Evolutionary conservation across 2,113 vertebrate genomes (phyloP), one percentile per base, ranked within the genome.

Genomic region (Rostratula benghalensis): DNA sequence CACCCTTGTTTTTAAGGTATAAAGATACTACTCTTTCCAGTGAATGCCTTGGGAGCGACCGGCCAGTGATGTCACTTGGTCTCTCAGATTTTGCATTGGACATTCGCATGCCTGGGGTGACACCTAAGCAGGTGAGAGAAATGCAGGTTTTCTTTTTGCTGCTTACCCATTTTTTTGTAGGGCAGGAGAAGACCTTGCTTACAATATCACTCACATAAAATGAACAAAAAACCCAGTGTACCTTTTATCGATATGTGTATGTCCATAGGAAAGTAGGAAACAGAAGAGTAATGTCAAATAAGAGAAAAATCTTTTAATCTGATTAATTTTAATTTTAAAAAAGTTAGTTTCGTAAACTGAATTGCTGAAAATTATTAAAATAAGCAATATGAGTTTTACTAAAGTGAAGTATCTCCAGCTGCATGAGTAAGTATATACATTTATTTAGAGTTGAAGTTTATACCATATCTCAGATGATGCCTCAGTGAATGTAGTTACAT

Each of bases 101-200:
- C 64, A 97, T 99, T 69, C 98, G 98, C 59, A 99, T 99, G 99
- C 99, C 99, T n/a, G 99, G 98, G 6, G 98, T 99, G 35, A 97
- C 97, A 1, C 99, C 99, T 31, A 95, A 98, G 86, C 96, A 94
- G 98, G 99, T 99, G 93, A 98, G 98, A 87, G 45, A 51, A 78
- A 57, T 73, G 46, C 20, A 50, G 3, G 16, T 56, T 93, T 95
- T 69, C 28, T 90, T 46, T 88, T 83, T 85, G 30, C 61, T 43
- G 70, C 19, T 19, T 94, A 39, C 7, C 89, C 31, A 27, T 73
- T 63, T 48, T 48, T 5, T 65, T 60, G 4, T 87, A 63, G 69
- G 10, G 33, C 50, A 75, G 74, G 64, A 70, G 23, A 82, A 83
- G 60, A n/a, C 17, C 35, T 70, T 85, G n/a, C 12, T 37, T 67